Evolutionary conservation across 2,888 invertebrate species (phyloP), one percentile per base, ranked within the genome.

Genomic region (Cetonia aurata): DNA sequence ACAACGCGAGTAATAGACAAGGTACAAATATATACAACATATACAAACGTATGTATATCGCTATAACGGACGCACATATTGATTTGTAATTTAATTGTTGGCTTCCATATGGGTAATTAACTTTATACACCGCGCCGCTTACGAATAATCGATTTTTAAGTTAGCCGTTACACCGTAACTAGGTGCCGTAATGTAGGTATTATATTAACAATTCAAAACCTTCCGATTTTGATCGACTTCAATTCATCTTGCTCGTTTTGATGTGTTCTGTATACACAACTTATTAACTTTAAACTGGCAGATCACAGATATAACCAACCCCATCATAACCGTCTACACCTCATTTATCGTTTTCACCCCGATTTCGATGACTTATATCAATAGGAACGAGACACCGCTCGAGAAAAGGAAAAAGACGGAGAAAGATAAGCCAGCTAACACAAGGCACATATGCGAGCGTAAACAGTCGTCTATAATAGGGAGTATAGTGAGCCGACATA

Each of bases 101-200:
- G 50, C 44, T 62, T 62, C 48, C 62, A 62, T 62, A 62, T 62
- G 62, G 62, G 62, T 62, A 62, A 62, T 62, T 62, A 62, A 62
- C 31, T 62, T 62, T 33, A 44, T 60, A 62, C 33, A 10, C 12
- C 15, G 31, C 31, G 33, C 31, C 55, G 31, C 31, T 31, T 37
- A 33, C 33, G n/a, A 37, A 37, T 37, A 37, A 37, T 37, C 37
- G 37, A 37, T 37, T 37, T 37, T 37, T 37, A 37, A 37, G 37
- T 37, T 37, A 10, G 9, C 25, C 25, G 25, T 25, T 25, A 25
- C 25, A 25, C 25, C 25, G 25, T 25, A 25, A 25, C 25, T 25
- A 4, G 25, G 25, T 25, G 25, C 25, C 25, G 25, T 25, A 25
- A 3, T 3, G 25, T 25, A 25, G 3, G 25, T 25, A 25, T 25